Evolutionary conservation across 30 jellyfish, hydroid and myxozoan species (phyloP).

Genomic region (Hydractinia echinata): DNA sequence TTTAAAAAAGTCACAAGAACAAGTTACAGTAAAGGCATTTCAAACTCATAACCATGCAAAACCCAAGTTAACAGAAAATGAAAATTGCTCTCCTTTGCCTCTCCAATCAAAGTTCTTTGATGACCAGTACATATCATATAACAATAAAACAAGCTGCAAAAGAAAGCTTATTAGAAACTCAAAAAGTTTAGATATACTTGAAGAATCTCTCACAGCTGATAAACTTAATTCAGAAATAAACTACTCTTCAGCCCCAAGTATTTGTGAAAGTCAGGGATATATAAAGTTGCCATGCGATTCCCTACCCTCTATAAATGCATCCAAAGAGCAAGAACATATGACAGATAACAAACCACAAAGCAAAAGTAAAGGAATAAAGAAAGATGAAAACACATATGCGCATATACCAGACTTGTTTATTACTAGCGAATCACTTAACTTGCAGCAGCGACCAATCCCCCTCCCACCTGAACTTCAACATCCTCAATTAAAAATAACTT

Average conservation of each 20-base stretch:
- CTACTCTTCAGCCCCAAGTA: neutral
- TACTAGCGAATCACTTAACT: neutral
- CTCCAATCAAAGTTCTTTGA: slow-evolving; percentile 12
- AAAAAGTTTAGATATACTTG: slow-evolving; percentile 15
- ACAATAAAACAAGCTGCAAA: neutral
- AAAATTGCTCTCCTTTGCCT: neutral
- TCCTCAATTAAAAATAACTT: neutral
- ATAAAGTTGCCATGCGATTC: neutral
- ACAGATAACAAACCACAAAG: neutral
- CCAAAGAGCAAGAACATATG: neutral
- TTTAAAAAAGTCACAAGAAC: slow-evolving; percentile 9
- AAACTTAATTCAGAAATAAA: neutral
- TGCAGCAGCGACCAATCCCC: slow-evolving; percentile 23
- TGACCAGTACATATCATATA: slow-evolving; percentile 7
- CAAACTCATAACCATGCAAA: neutral
- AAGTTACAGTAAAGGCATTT: neutral
- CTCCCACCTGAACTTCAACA: neutral
- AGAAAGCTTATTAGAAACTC: neutral
- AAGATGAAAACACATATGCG: slow-evolving; percentile 16
- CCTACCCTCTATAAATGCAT: neutral
- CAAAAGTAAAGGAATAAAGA: neutral
- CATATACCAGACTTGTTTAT: neutral
- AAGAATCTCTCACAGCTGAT: neutral
- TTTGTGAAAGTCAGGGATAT: neutral
- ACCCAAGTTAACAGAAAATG: neutral